Conservation (phyloP, 2,888 invertebrate genomes). For the Seira ritae region DNA sequence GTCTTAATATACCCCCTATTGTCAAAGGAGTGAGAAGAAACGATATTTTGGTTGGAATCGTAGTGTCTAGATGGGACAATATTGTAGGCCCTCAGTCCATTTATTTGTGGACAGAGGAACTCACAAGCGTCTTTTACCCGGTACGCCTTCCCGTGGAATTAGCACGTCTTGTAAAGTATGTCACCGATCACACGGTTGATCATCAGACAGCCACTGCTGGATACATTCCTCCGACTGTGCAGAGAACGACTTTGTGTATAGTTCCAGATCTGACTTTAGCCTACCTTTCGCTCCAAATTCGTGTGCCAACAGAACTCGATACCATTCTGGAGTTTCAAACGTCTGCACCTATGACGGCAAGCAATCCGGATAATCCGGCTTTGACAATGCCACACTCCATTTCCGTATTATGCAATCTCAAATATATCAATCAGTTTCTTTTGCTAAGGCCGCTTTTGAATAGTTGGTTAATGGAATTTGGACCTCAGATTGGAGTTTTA, state of each 20-base stretch:
- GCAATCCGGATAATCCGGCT: slow-evolving; percentile 63
- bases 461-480: slow-evolving; percentile 71
- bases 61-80: slow-evolving; percentile 72
- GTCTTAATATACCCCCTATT: slow-evolving; percentile 25
- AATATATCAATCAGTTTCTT: slow-evolving; percentile 69
- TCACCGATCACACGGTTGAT: slow-evolving; percentile 73
- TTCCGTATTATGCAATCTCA: slow-evolving; percentile 69
- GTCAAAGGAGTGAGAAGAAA: slow-evolving; percentile 42
- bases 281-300: slow-evolving; percentile 70
- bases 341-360: slow-evolving; percentile 43
- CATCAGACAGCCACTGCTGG: slow-evolving; percentile 71
- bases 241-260: slow-evolving; percentile 70
- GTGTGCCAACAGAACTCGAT: slow-evolving; percentile 69
- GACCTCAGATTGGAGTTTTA: slow-evolving; percentile 72
- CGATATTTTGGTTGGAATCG: slow-evolving; percentile 66
- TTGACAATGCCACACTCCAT: slow-evolving; percentile 72
- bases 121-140: slow-evolving; percentile 71
- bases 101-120: slow-evolving; percentile 72
- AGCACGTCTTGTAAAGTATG: slow-evolving; percentile 70
- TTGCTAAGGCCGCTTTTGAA: slow-evolving; percentile 68
- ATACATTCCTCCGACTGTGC: slow-evolving; percentile 62
- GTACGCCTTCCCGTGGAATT: slow-evolving; percentile 57
- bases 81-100: slow-evolving; percentile 73
- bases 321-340: slow-evolving; percentile 54
- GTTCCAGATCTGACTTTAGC: slow-evolving; percentile 70